Evolutionary conservation across 2,888 invertebrate species (phyloP), one percentile per base, ranked within the genome.

Genomic region (Tolmerus cingulatus): DNA sequence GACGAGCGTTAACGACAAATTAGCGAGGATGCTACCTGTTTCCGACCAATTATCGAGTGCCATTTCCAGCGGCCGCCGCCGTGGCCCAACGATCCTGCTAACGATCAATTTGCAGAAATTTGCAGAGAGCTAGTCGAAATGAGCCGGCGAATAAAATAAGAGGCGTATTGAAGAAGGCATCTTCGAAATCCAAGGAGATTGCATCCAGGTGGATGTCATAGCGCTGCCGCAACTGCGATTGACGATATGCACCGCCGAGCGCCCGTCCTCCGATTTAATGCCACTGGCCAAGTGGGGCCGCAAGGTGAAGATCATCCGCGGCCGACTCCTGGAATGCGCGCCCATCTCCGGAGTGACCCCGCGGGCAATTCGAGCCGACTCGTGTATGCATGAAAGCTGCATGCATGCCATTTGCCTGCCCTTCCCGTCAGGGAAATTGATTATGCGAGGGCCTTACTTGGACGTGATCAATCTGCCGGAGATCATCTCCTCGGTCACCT

Each of bases 401-500:
- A 57, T 82, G 57, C 34, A 37, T 57, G 82, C 43, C 37, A 74
- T 84, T 84, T 84, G 66, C 34, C 74, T 84, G 74, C 85, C 43
- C 85, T 74, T 40, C 85, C 85, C 46, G 85, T 74, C 85, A 43
- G 74, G 9, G 43, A 85, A 85, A 85, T 85, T 85, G 85, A 85
- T 85, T 85, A 85, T 85, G n/a, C 85, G 16, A 74, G 85, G 74
- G 43, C 74, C 74, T 85, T 85, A 85, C 85, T 85, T 85, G 74
- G 74, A 74, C 74, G 85, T 85, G 85, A 85, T 74, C 85, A 85
- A 85, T 85, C 85, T 43, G 74, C 40, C 46, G 46, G 74, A 51
- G 74, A 74, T 85, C 46, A 85, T 85, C 85, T 74, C 34, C 66
- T 74, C 30, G 85, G 46, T 74, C 85, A 74, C 19, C 74, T 74